Evolutionary conservation across 2,888 invertebrate species (phyloP), one percentile per base, ranked within the genome.

Genomic region (Onthophagus sagittarius): DNA sequence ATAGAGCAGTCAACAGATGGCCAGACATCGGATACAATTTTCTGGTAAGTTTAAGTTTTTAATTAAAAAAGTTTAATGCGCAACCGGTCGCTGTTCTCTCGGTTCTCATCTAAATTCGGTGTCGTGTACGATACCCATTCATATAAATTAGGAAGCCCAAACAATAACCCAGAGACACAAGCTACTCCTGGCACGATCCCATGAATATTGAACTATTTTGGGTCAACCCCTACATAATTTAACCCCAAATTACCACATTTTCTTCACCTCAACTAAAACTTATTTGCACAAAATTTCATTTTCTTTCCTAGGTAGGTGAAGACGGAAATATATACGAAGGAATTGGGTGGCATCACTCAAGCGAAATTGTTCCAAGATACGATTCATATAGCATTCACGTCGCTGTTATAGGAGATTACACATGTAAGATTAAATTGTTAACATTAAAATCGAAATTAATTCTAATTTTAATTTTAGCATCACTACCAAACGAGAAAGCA

Each of bases 311-410:
- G 75, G 86, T 92, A 72, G 91, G 91, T 5, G 89, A 89, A 32
- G 90, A 91, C 79, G 91, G 90, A 4, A 86, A 88, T 39, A 85
- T 92, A 7, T 92, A 91, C 78, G 91, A 91, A 83, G 92, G 91
- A 0, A 82, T 87, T 0, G 91, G 91, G 0, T 92, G 91, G 91
- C 85, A 88, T 4, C 85, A 86, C 62, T 85, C 86, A 7, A 91
- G 91, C 0, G 87, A 90, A 0, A 91, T 91, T 77, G 89, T 89
- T 0, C 86, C 84, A 9, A 87, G 87, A 5, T 91, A 88, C 77
- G 91, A 92, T 80, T 84, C 81, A 32, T 88, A 86, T 78, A 89
- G 91, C 15, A 86, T 91, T n/a, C 90, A 89, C 9, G 88, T 92
- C 75, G 87, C 88, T 23, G 89, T 92, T 75, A 88, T 91, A 72